These are phyloP conservation scores for Sarcophaga peregrina DNA, from an alignment of 1,140 invertebrate species.

Conservation along the genomic window DNA sequence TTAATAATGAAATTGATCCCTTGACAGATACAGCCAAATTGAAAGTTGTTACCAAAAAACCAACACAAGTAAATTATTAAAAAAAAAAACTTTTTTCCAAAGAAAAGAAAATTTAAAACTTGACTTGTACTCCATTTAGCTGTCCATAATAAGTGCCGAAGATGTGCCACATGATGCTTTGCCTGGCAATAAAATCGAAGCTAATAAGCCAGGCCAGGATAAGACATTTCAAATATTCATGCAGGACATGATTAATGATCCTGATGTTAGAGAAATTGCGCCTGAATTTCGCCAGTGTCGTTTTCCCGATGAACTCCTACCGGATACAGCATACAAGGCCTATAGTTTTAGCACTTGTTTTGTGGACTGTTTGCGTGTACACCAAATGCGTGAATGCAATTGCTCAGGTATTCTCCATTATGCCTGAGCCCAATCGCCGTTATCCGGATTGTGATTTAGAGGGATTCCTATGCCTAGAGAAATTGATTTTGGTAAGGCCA, in stretches of 20 bases:
- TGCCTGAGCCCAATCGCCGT: conserved; percentile 47
- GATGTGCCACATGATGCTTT: conserved; percentile 55
- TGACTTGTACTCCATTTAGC: neutral
- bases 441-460: conserved; percentile 53
- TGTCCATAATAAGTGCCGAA: conserved; percentile 53
- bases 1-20: conserved; percentile 30
- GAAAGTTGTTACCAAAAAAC: conserved; percentile 13
- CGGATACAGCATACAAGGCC: conserved; percentile 65
- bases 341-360: conserved; percentile 71
- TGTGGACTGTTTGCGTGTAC: conserved; percentile 67
- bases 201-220: conserved; percentile 49
- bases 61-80: neutral
- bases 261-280: conserved; percentile 54
- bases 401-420: conserved; percentile 65
- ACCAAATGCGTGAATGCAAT: conserved; percentile 67
- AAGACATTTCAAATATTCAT: conserved; percentile 53
- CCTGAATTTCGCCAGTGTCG: conserved; percentile 66
- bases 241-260: conserved; percentile 57
- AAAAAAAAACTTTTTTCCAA: neutral
- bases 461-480: conserved; percentile 53
- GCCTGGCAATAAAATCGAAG: conserved; percentile 43
- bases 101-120: no score
- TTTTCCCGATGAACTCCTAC: conserved; percentile 68
- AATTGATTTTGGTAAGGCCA: conserved; percentile 51
- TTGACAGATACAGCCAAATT: conserved; percentile 28